phyloP scores from a whole-genome alignment of 1,140 invertebrate genomes.

The Lithobius niger region DNA sequence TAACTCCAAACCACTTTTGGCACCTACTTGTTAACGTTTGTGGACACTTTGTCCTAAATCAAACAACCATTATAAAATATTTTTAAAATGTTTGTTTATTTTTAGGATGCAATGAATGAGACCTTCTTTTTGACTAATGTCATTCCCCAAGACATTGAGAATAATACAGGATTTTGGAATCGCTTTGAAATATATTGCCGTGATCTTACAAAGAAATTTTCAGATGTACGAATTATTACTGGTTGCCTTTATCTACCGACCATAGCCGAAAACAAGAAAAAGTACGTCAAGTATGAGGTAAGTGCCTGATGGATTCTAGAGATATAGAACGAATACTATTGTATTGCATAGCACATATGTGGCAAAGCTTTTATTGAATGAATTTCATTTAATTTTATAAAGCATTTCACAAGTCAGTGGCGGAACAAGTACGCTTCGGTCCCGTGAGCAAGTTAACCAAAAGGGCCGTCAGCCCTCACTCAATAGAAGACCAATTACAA shows the following conservation, averaged over 20 bases:
- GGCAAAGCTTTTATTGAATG: too few species aligned
- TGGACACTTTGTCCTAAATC: too few species aligned
- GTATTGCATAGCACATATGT: too few species aligned
- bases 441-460: too few species aligned
- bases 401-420: too few species aligned
- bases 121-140: conserved; percentile 4
- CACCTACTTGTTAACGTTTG: background rate
- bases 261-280: background rate
- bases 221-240: conserved; percentile 22
- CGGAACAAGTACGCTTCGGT: too few species aligned
- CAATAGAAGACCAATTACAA: too few species aligned
- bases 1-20: too few species aligned
- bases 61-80: background rate
- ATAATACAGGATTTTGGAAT: conserved; percentile 29
- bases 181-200: conserved; percentile 27
- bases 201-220: conserved; percentile 24
- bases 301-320: background rate
- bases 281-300: conserved; percentile 7
- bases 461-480: too few species aligned
- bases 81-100: background rate
- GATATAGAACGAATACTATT: too few species aligned
- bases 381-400: too few species aligned
- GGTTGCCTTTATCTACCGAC: conserved; percentile 12
- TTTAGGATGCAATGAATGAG: conserved; percentile 6
- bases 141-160: conserved; percentile 22